Evolutionary conservation across 2,888 invertebrate genomes (phyloP), one percentile per base, ranked within the genome.

Genomic region (Subacronicta megacephala): DNA sequence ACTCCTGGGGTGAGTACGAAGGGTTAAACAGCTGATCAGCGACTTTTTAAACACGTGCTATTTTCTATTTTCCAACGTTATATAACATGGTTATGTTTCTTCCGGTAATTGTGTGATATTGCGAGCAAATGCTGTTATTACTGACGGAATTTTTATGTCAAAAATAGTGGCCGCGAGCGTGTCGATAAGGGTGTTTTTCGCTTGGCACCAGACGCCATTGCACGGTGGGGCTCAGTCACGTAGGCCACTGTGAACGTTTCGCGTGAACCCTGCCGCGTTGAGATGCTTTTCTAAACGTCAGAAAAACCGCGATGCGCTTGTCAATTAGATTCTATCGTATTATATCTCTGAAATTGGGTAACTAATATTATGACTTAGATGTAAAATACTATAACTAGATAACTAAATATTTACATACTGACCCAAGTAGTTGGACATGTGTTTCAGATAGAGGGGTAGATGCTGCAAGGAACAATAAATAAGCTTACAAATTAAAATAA

Each of bases 151-250:
- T 62, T 69, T 62, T 41, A 35, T 47, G 54, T 46, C 37, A 46
- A 53, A 64, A 52, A 53, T 43, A 66, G 60, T 64, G 58, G 66
- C 57, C 66, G 63, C 71, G 72, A 70, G 72, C 76, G 73, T 83
- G 90, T 90, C 87, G 79, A 86, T 92, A 93, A 88, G 91, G 87
- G 89, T 87, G 86, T 87, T 90, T 83, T 89, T 94, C 80, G 95
- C 89, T 89, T 93, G 88, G 91, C 94, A 81, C 88, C 84, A 81
- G 92, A 81, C 92, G 90, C 94, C 94, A 94, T 94, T 90, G 88
- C 88, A 74, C 81, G 85, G 87, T 85, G 83, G 77, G 87, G 83
- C 82, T 77, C 73, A 90, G 94, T 94, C 95, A 94, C 95, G 94
- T 94, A 95, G 90, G 94, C 94, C 92, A 93, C 88, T 84, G 70